Percentiles rank a stretch among this genome's conserved stretches.
Conservation (phyloP, 2,888 invertebrate genomes). For the Lingula anatina region DNA sequence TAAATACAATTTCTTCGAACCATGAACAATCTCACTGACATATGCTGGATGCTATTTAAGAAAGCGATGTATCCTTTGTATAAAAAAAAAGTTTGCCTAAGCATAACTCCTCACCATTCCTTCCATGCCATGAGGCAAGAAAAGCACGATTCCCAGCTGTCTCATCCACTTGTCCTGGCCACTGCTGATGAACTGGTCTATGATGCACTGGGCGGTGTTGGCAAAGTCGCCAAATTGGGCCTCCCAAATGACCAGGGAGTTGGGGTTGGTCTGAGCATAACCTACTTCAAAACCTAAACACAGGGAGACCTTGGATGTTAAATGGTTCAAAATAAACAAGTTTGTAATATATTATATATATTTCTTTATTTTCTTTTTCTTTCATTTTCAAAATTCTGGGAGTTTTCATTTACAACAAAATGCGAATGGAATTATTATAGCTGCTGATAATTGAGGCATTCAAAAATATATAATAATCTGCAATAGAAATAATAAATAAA, state of each 20-base stretch:
- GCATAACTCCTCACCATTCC: constrained; percentile 75
- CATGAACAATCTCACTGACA: too few relatives aligned
- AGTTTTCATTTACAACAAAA: too few relatives aligned
- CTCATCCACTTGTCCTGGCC: constrained; percentile 98
- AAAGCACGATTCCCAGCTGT: constrained; percentile 91
- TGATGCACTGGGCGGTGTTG: constrained; percentile 97
- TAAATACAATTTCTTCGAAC: too few relatives aligned
- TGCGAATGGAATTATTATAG: not conserved
- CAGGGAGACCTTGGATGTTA: not conserved
- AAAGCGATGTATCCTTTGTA: too few relatives aligned
- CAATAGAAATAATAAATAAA: not conserved
- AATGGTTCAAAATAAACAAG: not conserved
- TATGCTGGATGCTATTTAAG: too few relatives aligned
- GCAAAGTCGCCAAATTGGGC: constrained; percentile 98
- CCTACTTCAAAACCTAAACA: constrained; percentile 89
- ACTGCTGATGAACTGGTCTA: constrained; percentile 62
- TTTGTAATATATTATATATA: too few relatives aligned
- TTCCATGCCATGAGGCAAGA: constrained; percentile 98
- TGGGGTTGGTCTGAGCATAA: constrained; percentile 97
- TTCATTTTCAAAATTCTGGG: too few relatives aligned
- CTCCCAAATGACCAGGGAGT: constrained; percentile 95
- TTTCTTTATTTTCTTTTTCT: too few relatives aligned
- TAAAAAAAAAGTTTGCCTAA: too few relatives aligned
- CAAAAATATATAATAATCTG: not conserved
- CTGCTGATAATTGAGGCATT: not conserved